Evolutionary conservation across 2,888 invertebrate genomes (phyloP), one percentile per base, ranked within the genome.

Genomic region (Phyllotreta cruciferae): DNA sequence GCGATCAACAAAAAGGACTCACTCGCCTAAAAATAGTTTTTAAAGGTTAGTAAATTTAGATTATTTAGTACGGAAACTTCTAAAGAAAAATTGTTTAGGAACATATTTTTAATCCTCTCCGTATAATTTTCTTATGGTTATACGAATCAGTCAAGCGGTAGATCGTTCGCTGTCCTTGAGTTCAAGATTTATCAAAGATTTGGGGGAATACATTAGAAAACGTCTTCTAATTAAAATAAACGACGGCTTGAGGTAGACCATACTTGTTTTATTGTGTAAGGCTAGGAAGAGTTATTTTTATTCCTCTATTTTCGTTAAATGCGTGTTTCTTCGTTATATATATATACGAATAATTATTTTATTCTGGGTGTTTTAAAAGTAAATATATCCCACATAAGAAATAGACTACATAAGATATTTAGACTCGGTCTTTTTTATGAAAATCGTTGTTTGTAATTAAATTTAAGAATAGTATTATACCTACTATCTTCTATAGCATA

Each of bases 141-240:
- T 36, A 34, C 8, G 35, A 35, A 49, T 41, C 54, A 41, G 41
- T 41, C 54, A 54, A 10, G 34, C 34, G 36, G 13, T 55, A 66
- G 64, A 70, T 66, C 68, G 66, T 67, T 67, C n/a, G n/a, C 67
- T 63, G 63, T 64, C 66, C 70, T 71, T 69, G 67, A 67, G 69
- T 68, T 71, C 6, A 44, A 56, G 56, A 56, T 56, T 71, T 73
- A 73, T 72, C 67, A 71, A 73, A 74, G 72, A 73, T 73, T 73
- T 73, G 65, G 74, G 74, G 74, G 75, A 75, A 76, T 76, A 74
- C 73, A 75, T 74, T 74, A 73, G 73, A 74, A 75, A 74, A 74
- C 72, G 73, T 75, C 76, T 69, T 71, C 71, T 75, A 74, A 75
- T 75, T 76, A 76, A 76, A 76, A 75, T 74, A 76, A 76, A 75